Base-by-base conservation (phyloP, 2,888 invertebrate genomes). In the Carabus problematicus region DNA sequence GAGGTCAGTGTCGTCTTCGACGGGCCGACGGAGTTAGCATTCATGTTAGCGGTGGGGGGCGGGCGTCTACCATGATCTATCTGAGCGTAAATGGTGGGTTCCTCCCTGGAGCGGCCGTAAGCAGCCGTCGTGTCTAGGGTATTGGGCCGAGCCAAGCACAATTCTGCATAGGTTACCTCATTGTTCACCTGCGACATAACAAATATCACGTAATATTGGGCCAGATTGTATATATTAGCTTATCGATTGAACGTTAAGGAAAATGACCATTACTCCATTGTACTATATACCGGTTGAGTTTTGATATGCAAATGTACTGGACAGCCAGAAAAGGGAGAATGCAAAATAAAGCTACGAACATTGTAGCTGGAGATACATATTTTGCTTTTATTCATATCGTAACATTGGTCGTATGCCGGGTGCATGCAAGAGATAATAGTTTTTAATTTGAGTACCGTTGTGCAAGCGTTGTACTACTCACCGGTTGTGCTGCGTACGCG, bases 1-100 rank as follows among this genome's bases (percentile, higher is more conserved):
- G 83, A 83, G 71, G 82, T 81, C 72, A 82, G 79, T 72, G 81
- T 79, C 63, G 77, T 77, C 70, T 79, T 79, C 68, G 75, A 73
- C 16, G 74, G 72, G 41, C 71, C 70, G 11, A 61, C 39, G 40
- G 14, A 61, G 19, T 47, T 61, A 12, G 47, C 29, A 29, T 40
- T 59, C 8, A 49, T 69, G 6, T 52, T 63, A 40, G 75, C 39
- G 76, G 79, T 59, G 52, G 81, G 80, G 12, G 83, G 81, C 52
- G 83, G 82, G 75, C 85, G 83, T 73, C 87, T 85, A 75, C 84
- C 86, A 78, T 90, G 90, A 81, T 90, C 90, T 81, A 91, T 90
- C 83, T 90, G 89, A 71, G 91, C 90, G 81, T 91, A 90, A 78
- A 90, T 88, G 76, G 89, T 89, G 63, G 90, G 86, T 76, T 90